These are phyloP conservation scores for Micropoecilia bifurca DNA, from an alignment of 2,797 vertebrate genomes.

Conservation along the genomic window DNA sequence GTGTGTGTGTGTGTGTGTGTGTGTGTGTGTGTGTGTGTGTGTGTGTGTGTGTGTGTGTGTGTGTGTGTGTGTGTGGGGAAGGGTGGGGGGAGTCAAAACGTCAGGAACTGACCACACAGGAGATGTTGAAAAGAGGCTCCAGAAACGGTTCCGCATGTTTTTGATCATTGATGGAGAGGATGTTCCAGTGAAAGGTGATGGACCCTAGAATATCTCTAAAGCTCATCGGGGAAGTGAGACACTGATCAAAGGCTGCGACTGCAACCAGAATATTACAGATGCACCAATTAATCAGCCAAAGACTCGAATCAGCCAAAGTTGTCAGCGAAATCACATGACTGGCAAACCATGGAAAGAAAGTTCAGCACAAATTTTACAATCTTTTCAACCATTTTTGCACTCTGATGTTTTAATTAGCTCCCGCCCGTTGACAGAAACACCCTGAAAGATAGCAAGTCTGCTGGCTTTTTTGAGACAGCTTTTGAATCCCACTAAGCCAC, in stretches of 20 bases:
- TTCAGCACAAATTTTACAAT: conserved; percentile 6
- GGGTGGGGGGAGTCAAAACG: conserved; percentile 24
- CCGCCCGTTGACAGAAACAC: conserved; percentile 23
- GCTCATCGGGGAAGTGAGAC: conserved; percentile 34
- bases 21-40: neutral
- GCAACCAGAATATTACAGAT: conserved; percentile 12
- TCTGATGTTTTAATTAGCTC: conserved; percentile 16
- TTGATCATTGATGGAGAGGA: conserved; percentile 57
- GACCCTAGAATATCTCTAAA: conserved; percentile 56
- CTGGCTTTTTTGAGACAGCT: conserved; percentile 43
- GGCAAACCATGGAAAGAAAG: neutral
- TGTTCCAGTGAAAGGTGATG: conserved; percentile 56
- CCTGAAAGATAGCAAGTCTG: conserved; percentile 25
- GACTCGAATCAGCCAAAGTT: neutral
- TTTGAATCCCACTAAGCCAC: conserved; percentile 38
- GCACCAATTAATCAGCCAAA: neutral
- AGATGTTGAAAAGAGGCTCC: conserved; percentile 51
- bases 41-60: too few species aligned
- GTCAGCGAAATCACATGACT: conserved; percentile 17
- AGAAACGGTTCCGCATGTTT: conserved; percentile 52
- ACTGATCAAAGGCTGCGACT: conserved; percentile 59
- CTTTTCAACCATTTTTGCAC: neutral
- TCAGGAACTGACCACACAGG: conserved; percentile 54
- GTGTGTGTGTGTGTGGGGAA: neutral
- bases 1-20: too few species aligned